Conservation (phyloP, 2,888 invertebrate species). For the Drosophila nigritarsus region DNA sequence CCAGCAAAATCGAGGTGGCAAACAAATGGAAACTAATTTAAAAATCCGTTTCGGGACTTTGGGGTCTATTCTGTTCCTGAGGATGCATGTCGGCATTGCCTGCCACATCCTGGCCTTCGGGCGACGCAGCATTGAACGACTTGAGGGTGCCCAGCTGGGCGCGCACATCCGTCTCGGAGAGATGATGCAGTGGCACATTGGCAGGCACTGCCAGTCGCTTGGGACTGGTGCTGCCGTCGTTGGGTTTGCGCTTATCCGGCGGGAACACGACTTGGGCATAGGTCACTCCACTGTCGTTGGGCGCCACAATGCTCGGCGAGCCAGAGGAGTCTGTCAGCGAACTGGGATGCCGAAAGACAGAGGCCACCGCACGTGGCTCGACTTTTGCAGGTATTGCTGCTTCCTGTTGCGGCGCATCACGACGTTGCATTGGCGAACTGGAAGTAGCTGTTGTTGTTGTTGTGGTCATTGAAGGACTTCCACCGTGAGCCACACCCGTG, state of each 20-base stretch:
- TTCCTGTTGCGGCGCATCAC: slow-evolving; percentile 36
- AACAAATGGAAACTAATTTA: slow-evolving; percentile 41
- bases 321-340: slow-evolving; percentile 80
- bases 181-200: slow-evolving; percentile 83
- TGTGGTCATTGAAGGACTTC: slow-evolving; percentile 67
- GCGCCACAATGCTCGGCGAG: slow-evolving; percentile 69
- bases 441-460: slow-evolving; percentile 63
- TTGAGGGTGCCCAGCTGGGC: slow-evolving; percentile 79
- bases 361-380: slow-evolving; percentile 43
- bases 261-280: slow-evolving; percentile 84
- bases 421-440: slow-evolving; percentile 60
- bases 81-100: slow-evolving; percentile 20
- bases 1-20: slow-evolving; percentile 1
- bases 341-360: slow-evolving; percentile 81
- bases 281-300: slow-evolving; percentile 70
- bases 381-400: slow-evolving; percentile 19
- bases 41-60: slow-evolving; percentile 84
- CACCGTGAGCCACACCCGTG: slow-evolving; percentile 34
- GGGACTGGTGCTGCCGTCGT: slow-evolving; percentile 74
- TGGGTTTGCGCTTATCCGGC: slow-evolving; percentile 74
- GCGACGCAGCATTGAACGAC: slow-evolving; percentile 71
- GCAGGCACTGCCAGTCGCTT: slow-evolving; percentile 81
- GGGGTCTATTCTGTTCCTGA: slow-evolving; percentile 65
- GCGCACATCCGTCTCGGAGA: slow-evolving; percentile 82
- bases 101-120: slow-evolving; percentile 8